Evolutionary conservation across 2,113 vertebrate species (phyloP).

Genomic region (Nycticryphes semicollaris): DNA sequence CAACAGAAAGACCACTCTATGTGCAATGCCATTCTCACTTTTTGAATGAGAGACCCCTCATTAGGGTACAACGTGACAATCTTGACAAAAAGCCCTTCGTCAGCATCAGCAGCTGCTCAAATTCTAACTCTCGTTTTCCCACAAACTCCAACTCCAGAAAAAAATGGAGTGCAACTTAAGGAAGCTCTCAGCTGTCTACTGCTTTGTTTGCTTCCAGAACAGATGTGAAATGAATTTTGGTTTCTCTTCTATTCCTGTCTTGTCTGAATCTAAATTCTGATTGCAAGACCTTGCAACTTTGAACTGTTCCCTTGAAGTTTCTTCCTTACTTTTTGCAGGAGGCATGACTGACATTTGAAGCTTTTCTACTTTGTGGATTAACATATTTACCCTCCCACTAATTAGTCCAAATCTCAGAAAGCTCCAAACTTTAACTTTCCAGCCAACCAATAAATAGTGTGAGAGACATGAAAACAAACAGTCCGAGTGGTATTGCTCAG

Average conservation of each 20-base stretch:
- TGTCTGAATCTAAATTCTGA: neutral
- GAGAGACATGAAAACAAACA: neutral
- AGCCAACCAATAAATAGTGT: neutral
- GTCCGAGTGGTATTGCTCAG: neutral
- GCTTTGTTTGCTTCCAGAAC: neutral
- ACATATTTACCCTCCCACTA: neutral
- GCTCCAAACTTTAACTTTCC: neutral
- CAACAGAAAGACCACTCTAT: neutral
- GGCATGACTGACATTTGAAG: neutral
- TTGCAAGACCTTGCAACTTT: neutral
- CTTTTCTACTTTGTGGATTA: neutral
- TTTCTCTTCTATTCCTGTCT: constrained; percentile 1
- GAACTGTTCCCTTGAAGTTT: neutral
- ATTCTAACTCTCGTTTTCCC: constrained; percentile 1
- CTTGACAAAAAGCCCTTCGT: neutral
- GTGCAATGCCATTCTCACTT: neutral
- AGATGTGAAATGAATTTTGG: constrained; percentile 37
- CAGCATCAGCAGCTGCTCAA: neutral
- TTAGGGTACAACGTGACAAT: neutral
- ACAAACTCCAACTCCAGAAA: constrained; percentile 31
- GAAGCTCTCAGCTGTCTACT: constrained; percentile 32
- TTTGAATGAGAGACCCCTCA: neutral
- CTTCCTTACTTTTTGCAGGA: neutral
- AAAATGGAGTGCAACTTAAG: neutral
- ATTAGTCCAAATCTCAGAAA: neutral